Evolutionary conservation across 2,797 vertebrate genomes (phyloP).

Genomic region (Tinamus major): DNA sequence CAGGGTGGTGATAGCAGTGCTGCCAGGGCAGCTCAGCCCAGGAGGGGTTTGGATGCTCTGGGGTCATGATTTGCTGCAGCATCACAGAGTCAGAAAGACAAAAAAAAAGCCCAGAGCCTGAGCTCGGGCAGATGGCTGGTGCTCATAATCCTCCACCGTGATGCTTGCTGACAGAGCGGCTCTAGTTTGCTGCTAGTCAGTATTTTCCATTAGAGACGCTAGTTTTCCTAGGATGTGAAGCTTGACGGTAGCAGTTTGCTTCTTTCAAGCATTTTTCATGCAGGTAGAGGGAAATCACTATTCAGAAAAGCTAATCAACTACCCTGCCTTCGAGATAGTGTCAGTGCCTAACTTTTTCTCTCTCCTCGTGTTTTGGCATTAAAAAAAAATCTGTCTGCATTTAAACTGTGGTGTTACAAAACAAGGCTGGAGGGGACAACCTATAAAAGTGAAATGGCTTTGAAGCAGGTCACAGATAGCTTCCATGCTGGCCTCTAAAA

Average conservation of each 20-base stretch:
- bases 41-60: background rate
- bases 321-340: background rate
- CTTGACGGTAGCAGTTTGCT: background rate
- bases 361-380: background rate
- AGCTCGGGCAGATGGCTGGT: constrained; percentile 24
- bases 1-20: background rate
- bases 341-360: fast-evolving
- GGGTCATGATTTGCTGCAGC: background rate
- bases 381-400: background rate
- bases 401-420: background rate
- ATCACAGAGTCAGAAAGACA: background rate
- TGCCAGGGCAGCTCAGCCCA: background rate
- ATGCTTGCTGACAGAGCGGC: constrained; percentile 52
- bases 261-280: background rate
- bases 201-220: constrained; percentile 2
- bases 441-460: background rate
- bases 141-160: constrained; percentile 40
- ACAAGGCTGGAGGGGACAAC: background rate
- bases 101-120: background rate
- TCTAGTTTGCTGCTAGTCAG: constrained; percentile 9
- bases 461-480: background rate
- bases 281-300: background rate
- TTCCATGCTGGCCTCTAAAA: too few relatives aligned
- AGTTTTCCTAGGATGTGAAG: constrained; percentile 14
- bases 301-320: background rate